Evolutionary conservation across 2,797 vertebrate species (phyloP), one percentile per base, ranked within the genome.

Genomic region (Rhinella marina): DNA sequence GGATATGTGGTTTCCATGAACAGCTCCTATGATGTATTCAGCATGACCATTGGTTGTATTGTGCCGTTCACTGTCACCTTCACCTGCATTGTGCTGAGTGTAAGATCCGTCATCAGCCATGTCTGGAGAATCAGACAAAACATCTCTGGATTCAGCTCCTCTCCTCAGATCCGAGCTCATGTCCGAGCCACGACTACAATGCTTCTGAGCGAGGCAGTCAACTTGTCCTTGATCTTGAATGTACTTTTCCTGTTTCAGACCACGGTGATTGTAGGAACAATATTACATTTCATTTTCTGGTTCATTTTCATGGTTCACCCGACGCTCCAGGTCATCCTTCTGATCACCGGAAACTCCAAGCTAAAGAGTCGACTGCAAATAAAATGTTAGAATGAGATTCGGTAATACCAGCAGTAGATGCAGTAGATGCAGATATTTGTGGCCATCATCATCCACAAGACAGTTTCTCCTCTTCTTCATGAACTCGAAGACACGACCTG

Each of bases 291-390:
- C 23, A 64, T 64, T 25, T 64, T 25, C n/a, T 64, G 62, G 62
- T 64, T 64, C n/a, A 64, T 64, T 64, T 64, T 64, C 62, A n/a
- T 64, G 62, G 23, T n/a, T n/a, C 62, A 64, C 25, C 62, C 62
- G 9, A 64, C 23, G 9, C 25, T 64, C 62, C 62, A 64, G 23
- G 25, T 11, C 8, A 64, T 64, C 25, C 3, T 64, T 64, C 62
- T 64, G 62, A 64, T 64, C 62, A 12, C 9, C n/a, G 62, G 62
- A n/a, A 64, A 64, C 23, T 64, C 62, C 10, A 64, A 64, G 62
- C 62, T 64, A 3, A 64, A 25, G n/a, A 64, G n/a, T 64, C 62
- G 62, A 64, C 23, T 64, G 62, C 62, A 64, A 25, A 25, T 25
- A n/a, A 64, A n/a, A n/a, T 64, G 62, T n/a, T 10, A 7, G 23